Evolutionary conservation across 1,140 invertebrate species (phyloP).

Genomic region (Drosophila tsacasi): DNA sequence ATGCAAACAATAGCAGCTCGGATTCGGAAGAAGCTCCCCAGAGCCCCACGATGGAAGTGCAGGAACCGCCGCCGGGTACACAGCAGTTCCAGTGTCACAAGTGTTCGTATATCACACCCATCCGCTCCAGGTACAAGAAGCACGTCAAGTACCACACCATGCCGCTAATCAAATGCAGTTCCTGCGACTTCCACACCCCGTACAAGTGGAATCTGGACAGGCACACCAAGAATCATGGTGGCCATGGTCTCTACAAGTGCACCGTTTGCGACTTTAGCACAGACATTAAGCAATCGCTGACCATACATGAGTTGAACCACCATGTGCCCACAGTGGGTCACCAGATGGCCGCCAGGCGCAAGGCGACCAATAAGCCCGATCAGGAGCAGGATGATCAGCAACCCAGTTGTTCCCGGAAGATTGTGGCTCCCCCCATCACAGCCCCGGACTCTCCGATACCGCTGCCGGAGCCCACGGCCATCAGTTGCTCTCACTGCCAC

Average conservation of each 20-base stretch:
- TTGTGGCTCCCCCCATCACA: not conserved
- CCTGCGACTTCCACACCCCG: conserved; percentile 96
- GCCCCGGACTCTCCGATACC: not conserved
- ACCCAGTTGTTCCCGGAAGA: not conserved
- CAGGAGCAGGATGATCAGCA: conserved; percentile 43
- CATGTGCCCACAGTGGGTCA: conserved; percentile 90
- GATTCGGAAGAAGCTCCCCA: conserved; percentile 46
- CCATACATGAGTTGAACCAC: conserved; percentile 95
- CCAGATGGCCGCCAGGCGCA: conserved; percentile 76
- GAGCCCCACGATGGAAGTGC: conserved; percentile 20
- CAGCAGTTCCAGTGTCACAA: conserved; percentile 91
- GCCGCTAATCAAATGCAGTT: conserved; percentile 96
- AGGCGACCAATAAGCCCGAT: conserved; percentile 38
- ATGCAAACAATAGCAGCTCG: conserved; percentile 44
- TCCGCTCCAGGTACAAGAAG: conserved; percentile 94
- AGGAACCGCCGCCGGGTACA: conserved; percentile 3
- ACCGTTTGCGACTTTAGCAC: conserved; percentile 95
- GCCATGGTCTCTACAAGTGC: conserved; percentile 92
- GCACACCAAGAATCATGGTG: conserved; percentile 95
- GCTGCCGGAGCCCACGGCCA: not conserved
- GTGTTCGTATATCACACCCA: conserved; percentile 95
- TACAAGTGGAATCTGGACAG: conserved; percentile 92
- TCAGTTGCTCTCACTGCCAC: conserved; percentile 68
- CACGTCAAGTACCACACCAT: conserved; percentile 97
- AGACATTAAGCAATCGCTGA: conserved; percentile 96